Evolutionary conservation across 2,797 vertebrate genomes (phyloP).

Genomic region (Hypotaenidia okinawae): DNA sequence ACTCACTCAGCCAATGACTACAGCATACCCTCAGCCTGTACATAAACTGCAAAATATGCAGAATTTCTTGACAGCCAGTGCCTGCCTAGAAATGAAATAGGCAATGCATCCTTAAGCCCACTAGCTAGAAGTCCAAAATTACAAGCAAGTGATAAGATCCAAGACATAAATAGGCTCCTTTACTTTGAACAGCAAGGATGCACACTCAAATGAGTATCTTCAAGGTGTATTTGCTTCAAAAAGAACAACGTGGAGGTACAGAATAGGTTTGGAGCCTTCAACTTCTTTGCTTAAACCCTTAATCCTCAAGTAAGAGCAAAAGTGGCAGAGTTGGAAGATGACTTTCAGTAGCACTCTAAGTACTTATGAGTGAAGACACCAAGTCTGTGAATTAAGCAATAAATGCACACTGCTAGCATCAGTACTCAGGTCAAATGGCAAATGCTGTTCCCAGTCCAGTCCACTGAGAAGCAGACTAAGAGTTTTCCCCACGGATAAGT

Average conservation of each 20-base stretch:
- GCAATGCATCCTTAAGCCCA: neutral
- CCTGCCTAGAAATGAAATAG: neutral
- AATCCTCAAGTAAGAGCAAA: neutral
- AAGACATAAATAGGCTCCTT: neutral
- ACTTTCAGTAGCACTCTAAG: constrained; percentile 9
- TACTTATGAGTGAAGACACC: neutral
- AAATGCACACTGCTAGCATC: neutral
- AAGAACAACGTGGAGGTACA: constrained; percentile 24
- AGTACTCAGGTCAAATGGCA: neutral
- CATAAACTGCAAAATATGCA: neutral
- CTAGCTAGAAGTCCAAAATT: neutral
- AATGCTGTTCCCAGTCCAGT: neutral
- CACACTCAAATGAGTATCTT: neutral
- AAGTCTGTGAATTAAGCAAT: neutral
- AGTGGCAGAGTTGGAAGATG: neutral
- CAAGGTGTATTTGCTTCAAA: constrained; percentile 16
- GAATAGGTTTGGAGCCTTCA: neutral
- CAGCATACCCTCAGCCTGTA: neutral
- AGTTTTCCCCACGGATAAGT: neutral
- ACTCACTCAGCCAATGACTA: neutral
- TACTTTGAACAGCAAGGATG: constrained; percentile 37
- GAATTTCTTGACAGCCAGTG: neutral
- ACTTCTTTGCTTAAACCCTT: neutral
- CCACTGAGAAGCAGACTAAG: neutral
- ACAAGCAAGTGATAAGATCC: neutral